Conservation (phyloP, 2,888 invertebrate genomes). For the Phasia obesa region DNA sequence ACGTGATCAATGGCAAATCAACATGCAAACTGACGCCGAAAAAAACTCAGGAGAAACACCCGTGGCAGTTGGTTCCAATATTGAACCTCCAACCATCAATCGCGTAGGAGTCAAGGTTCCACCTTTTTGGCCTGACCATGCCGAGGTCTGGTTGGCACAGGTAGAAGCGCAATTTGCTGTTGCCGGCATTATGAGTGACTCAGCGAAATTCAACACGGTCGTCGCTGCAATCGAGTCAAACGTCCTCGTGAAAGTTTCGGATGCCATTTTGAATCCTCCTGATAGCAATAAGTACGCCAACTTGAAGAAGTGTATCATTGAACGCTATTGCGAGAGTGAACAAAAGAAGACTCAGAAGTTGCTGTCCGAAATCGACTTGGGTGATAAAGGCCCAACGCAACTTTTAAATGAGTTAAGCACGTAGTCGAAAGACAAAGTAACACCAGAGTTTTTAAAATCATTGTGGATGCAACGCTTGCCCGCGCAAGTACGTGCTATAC, state of each 20-base stretch:
- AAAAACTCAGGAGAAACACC: neutral
- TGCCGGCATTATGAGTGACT: conserved; percentile 70
- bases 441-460: conserved; percentile 48
- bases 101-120: conserved; percentile 67
- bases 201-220: conserved; percentile 72
- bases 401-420: conserved; percentile 59
- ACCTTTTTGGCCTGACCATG: conserved; percentile 73
- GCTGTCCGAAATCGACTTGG: conserved; percentile 65
- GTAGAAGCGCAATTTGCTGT: conserved; percentile 73
- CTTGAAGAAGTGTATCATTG: too few relatives aligned
- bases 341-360: conserved; percentile 63
- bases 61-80: neutral
- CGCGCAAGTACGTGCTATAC: too few relatives aligned
- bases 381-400: conserved; percentile 67
- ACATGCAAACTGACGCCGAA: neutral
- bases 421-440: conserved; percentile 45
- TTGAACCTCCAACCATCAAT: conserved; percentile 2
- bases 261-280: conserved; percentile 70
- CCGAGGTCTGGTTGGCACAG: too few relatives aligned
- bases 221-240: conserved; percentile 70
- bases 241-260: conserved; percentile 66
- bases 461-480: too few relatives aligned
- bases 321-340: too few relatives aligned
- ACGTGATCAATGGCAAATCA: neutral
- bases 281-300: conserved; percentile 62